These are phyloP conservation scores for Drosophila incognita DNA, from an alignment of 2,888 invertebrate genomes.

Conservation along the genomic window DNA sequence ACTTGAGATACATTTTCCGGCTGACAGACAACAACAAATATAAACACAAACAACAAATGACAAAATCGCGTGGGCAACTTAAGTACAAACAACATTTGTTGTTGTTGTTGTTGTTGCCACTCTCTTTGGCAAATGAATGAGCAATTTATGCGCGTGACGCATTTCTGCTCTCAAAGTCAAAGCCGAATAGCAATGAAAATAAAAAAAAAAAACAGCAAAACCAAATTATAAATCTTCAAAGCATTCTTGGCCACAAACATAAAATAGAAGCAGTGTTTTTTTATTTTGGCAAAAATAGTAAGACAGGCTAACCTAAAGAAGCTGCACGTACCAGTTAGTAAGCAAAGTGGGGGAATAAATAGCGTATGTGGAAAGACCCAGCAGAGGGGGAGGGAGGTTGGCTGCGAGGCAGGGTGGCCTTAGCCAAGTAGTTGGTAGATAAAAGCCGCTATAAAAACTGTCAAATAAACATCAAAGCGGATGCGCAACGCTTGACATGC, in stretches of 20 bases:
- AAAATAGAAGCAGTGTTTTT: slow-evolving; percentile 17
- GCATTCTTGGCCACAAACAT: slow-evolving; percentile 59
- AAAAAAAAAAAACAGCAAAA: slow-evolving; percentile 49
- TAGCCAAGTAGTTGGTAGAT: slow-evolving; percentile 76
- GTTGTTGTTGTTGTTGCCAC: slow-evolving; percentile 29
- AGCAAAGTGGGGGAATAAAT: neutral
- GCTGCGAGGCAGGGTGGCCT: slow-evolving; percentile 12
- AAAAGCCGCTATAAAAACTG: slow-evolving; percentile 82
- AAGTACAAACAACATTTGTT: slow-evolving; percentile 17
- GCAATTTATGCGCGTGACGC: slow-evolving; percentile 75
- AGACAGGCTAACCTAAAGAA: slow-evolving; percentile 56
- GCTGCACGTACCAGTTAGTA: slow-evolving; percentile 34
- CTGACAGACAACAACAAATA: slow-evolving; percentile 36
- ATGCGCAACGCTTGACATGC: slow-evolving; percentile 82
- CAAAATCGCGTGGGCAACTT: slow-evolving; percentile 60
- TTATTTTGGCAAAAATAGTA: slow-evolving; percentile 53
- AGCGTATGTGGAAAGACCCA: neutral
- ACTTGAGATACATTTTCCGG: slow-evolving; percentile 53
- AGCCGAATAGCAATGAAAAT: slow-evolving; percentile 51
- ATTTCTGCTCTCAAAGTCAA: slow-evolving; percentile 74
- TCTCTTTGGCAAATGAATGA: slow-evolving; percentile 66
- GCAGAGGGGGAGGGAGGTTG: neutral
- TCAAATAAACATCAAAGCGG: slow-evolving; percentile 83
- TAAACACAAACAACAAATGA: slow-evolving; percentile 9
- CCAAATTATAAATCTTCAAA: slow-evolving; percentile 75